Base-by-base conservation (phyloP, 37 sponge, comb jelly and placozoan species). In the Bolinopsis microptera region DNA sequence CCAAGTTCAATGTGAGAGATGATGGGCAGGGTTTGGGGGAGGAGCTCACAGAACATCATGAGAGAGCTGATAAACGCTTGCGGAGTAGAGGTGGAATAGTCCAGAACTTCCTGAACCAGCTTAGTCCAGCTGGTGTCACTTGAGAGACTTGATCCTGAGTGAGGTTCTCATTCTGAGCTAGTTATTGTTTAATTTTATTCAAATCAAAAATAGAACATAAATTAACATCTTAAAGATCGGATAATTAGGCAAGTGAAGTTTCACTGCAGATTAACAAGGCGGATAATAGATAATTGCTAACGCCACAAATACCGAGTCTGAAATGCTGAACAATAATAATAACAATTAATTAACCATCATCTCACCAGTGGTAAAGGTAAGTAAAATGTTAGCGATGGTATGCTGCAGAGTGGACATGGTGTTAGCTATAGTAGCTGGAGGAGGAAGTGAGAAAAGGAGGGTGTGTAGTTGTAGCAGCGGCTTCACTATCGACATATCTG, bases 11-110 rank as follows among this genome's bases (percentile, higher is more conserved):
- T 32, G 32, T 77, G 27, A 16, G 80, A 77, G 1, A 77, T 32
- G 36, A 86, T 39, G 31, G 90, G 90, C 1, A 86, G 90, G 2
- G 90, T 39, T 26, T 86, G 90, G 26, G 90, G 90, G 9, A 86
- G 90, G 0, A 86, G 90, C 26, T 86, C 90, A 41, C 90, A 86
- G 8, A 41, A 38, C 61, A 86, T 39, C 90, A 86, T 86, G 61
- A 86, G 90, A 1, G 90, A 41, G n/a, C 61, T 41, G 90, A 86
- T 86, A 38, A 86, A 86, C 48, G 61, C 90, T 86, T 86, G 90
- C 8, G 90, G 90, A 41, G 61, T 86, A 40, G 38, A 24, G 27
- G 61, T 86, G 25, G 90, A 86, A 48, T 41, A 86, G 26, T 86
- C 39, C 38, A 41, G 5, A 0, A 86, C 38, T 40, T 86, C 90